Evolutionary conservation across 2,113 vertebrate genomes (phyloP), one percentile per base, ranked within the genome.

Genomic region (Lycaon pictus): DNA sequence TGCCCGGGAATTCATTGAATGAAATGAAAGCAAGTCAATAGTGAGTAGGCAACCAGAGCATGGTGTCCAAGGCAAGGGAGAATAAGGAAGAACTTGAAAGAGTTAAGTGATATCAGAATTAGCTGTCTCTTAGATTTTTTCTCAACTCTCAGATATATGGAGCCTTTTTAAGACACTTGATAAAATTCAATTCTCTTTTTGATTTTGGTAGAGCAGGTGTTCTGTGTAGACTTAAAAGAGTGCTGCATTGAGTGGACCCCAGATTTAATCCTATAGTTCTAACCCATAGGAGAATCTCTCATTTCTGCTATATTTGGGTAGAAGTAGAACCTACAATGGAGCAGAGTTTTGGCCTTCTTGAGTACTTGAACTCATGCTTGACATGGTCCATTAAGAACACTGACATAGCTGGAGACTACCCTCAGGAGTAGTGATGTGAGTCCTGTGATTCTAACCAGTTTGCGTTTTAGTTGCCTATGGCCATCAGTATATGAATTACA

Each of bases 1-100:
- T 87, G n/a, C 56, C 62, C 84, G 83, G 35, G 81, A 96, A 88
- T 77, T 90, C n/a, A 77, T 67, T 56, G 51, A 88, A 29, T 11
- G 16, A 72, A 92, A 76, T 72, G 62, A 60, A 76, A 96, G 23
- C 63, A 25, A 65, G 2, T 7, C 37, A 72, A 12, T 15, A 37
- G 11, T 67, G 65, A 67, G 35, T 12, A 69, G 32, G 25, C 37
- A 93, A 83, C 43, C 17, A 23, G 20, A 53, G 9, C 20, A 0
- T 13, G 32, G 3, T 74, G 51, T 96, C 15, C 23, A 27, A 89
- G n/a, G 55, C 7, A 65, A 55, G 79, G 83, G 29, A 56, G 23
- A 15, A 62, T 51, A 13, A n/a, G 65, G n/a, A 85, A 91, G n/a
- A 51, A 83, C 23, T 3, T 25, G 10, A 69, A 90, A 11, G 32